These are phyloP conservation scores for Tachystola acroxantha DNA, from an alignment of 2,888 invertebrate species.

Conservation along the genomic window DNA sequence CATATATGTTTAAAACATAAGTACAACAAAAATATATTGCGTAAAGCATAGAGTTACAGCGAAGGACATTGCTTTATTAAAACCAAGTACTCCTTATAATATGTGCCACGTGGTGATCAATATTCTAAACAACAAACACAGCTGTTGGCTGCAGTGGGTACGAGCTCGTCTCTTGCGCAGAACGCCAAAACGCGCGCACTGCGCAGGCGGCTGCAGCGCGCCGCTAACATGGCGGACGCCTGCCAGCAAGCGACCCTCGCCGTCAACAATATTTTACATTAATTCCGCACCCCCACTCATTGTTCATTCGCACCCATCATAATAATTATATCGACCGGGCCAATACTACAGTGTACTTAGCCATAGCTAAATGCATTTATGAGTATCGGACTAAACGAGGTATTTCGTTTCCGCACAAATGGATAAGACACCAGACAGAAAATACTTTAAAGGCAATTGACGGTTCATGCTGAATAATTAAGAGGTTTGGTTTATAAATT, in stretches of 20 bases:
- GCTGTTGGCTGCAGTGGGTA: conserved; percentile 23
- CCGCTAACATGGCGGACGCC: conserved; percentile 22
- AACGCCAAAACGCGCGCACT: conserved; percentile 26
- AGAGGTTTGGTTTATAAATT: too few relatives aligned
- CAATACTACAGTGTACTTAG: conserved; percentile 3
- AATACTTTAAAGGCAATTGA: too few relatives aligned
- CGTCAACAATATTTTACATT: conserved; percentile 39
- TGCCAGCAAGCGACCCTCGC: conserved; percentile 38
- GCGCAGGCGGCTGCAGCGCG: conserved; percentile 36
- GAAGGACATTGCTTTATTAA: too few relatives aligned
- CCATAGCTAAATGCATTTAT: too few relatives aligned
- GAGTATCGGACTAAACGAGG: too few relatives aligned
- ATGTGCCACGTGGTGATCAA: conserved; percentile 1
- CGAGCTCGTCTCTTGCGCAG: conserved; percentile 51
- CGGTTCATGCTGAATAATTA: too few relatives aligned
- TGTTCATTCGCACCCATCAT: conserved; percentile 51
- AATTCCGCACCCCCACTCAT: conserved; percentile 43
- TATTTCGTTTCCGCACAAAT: too few relatives aligned
- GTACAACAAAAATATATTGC: too few relatives aligned
- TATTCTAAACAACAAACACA: conserved; percentile 18
- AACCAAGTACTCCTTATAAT: too few relatives aligned
- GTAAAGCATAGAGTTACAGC: too few relatives aligned
- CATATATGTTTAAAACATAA: too few relatives aligned
- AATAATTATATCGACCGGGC: conserved; percentile 32
- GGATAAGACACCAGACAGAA: too few relatives aligned